Evolutionary conservation across 2,888 invertebrate genomes (phyloP).

Genomic region (Mesochorus sp.): DNA sequence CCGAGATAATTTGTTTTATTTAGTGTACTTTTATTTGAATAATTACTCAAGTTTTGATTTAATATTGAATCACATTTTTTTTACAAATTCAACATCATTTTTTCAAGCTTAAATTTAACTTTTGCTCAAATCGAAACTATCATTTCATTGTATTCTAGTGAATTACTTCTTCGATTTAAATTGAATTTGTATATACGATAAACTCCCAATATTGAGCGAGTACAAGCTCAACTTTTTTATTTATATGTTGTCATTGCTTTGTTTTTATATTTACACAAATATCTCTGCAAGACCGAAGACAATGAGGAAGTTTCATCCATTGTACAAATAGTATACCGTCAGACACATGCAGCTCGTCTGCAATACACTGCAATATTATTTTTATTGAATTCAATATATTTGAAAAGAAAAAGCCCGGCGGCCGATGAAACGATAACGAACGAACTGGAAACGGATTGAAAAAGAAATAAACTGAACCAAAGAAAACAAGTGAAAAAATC

Average conservation of each 20-base stretch:
- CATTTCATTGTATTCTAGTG: too few species aligned
- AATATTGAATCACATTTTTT: too few species aligned
- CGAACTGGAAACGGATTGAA: background rate
- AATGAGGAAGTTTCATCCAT: background rate
- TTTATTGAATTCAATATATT: constrained; percentile 46
- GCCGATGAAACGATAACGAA: constrained; percentile 2
- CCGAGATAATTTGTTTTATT: too few species aligned
- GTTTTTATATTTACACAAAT: background rate
- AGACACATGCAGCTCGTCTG: background rate
- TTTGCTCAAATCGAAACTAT: too few species aligned
- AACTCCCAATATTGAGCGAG: background rate
- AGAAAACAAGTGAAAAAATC: constrained; percentile 27
- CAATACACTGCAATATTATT: constrained; percentile 20
- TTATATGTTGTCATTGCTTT: background rate
- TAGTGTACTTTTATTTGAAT: too few species aligned
- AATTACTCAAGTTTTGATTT: too few species aligned
- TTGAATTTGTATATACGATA: background rate
- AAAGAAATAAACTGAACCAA: background rate
- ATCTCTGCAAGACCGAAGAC: background rate
- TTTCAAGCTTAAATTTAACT: too few species aligned
- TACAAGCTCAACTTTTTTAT: background rate
- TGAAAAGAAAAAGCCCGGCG: constrained; percentile 23
- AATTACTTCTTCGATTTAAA: background rate
- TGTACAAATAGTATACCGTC: background rate
- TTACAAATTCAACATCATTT: too few species aligned